Evolutionary conservation across 2,113 vertebrate species (phyloP).

Genomic region (Egretta garzetta): DNA sequence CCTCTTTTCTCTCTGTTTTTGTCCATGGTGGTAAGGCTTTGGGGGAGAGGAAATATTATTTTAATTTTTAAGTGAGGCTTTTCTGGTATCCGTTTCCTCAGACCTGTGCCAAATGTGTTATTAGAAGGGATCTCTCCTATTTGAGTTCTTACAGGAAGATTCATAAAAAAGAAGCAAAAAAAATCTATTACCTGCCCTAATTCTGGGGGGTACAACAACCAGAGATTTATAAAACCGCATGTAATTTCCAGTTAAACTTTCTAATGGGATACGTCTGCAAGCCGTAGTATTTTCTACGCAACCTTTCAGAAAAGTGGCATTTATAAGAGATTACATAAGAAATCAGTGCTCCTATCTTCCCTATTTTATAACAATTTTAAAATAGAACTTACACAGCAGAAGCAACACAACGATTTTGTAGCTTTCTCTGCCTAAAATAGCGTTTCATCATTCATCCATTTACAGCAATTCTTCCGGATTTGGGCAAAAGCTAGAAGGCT

Average conservation of each 20-base stretch:
- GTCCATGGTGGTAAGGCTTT: neutral
- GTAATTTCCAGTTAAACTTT: neutral
- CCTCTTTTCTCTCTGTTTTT: neutral
- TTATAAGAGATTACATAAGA: neutral
- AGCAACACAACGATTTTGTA: neutral
- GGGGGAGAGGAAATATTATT: neutral
- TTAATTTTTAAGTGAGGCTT: neutral
- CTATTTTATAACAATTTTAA: neutral
- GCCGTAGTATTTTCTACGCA: neutral
- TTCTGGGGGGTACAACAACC: neutral
- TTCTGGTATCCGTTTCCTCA: constrained; percentile 25
- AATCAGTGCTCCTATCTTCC: neutral
- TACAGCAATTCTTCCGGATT: neutral
- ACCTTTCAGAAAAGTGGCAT: neutral
- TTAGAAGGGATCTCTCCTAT: neutral
- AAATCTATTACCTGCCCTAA: neutral
- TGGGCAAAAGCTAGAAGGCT: neutral
- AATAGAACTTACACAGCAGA: neutral
- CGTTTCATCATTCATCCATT: neutral
- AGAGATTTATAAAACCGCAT: neutral
- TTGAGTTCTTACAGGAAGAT: neutral
- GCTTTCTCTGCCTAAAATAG: neutral
- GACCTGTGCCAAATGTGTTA: neutral
- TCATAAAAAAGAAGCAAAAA: neutral
- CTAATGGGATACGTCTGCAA: neutral